Conservation (phyloP, 2,113 vertebrate species). For the Cairina moschata region DNA sequence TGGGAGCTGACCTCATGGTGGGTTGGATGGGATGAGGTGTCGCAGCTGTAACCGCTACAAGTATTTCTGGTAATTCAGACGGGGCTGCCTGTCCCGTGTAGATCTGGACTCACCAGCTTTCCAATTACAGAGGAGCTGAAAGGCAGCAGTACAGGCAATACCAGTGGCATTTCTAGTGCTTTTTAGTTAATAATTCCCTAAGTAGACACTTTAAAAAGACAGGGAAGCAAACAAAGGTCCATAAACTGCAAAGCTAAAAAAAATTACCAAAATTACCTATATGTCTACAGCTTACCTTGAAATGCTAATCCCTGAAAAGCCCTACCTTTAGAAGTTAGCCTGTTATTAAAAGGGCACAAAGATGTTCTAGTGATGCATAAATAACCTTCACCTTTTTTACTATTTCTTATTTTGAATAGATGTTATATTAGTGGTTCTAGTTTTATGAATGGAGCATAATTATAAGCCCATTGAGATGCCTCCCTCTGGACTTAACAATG, state of each 20-base stretch:
- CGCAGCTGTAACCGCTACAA: background rate
- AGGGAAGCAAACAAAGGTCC: background rate
- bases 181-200: constrained; percentile 5
- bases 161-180: background rate
- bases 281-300: background rate
- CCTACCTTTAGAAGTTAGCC: background rate
- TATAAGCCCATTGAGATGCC: constrained; percentile 17
- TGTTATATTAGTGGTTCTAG: background rate
- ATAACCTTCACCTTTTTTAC: background rate
- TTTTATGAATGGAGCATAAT: background rate
- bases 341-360: background rate
- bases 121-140: background rate
- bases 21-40: background rate
- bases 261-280: background rate
- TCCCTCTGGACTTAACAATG: background rate
- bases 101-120: constrained; percentile 22
- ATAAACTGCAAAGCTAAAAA: background rate
- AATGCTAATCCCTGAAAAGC: background rate
- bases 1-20: background rate
- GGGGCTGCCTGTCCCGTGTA: background rate
- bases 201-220: background rate
- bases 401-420: background rate
- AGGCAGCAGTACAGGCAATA: background rate
- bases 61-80: constrained; percentile 30
- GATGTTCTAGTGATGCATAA: background rate